phyloP scores from a whole-genome alignment of 2,888 invertebrate genomes.

The Zaprionus obscuricornis region DNA sequence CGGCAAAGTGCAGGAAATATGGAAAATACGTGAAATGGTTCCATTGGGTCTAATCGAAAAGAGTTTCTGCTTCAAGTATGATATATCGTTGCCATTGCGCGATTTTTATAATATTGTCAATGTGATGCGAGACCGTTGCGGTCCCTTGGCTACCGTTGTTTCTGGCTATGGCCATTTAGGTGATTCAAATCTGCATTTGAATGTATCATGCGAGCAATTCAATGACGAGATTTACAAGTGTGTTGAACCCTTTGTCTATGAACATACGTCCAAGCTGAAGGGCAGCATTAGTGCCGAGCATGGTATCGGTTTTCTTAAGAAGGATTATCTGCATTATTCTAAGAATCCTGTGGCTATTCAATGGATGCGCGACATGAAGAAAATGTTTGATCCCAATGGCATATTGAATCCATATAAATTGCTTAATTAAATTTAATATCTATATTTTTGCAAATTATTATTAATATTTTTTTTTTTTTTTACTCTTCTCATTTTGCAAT shows the following conservation, averaged over 20 bases:
- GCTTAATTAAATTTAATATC: conserved; percentile 48
- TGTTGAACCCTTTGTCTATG: conserved; percentile 94
- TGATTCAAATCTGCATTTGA: conserved; percentile 97
- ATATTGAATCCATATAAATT: conserved; percentile 99
- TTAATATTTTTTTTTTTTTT: conserved; percentile 22
- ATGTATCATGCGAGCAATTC: conserved; percentile 89
- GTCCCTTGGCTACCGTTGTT: conserved; percentile 86
- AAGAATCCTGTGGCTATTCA: conserved; percentile 89
- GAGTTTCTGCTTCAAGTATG: conserved; percentile 97
- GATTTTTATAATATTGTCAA: conserved; percentile 94
- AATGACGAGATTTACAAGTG: conserved; percentile 85
- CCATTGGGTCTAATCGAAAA: conserved; percentile 89
- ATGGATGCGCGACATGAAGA: conserved; percentile 92
- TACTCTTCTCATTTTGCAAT: too few relatives aligned
- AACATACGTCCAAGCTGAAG: conserved; percentile 89
- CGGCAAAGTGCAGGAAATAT: conserved; percentile 91
- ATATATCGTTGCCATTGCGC: conserved; percentile 93
- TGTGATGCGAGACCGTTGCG: conserved; percentile 87
- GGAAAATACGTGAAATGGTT: conserved; percentile 94
- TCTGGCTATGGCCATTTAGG: conserved; percentile 98
- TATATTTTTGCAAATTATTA: neutral
- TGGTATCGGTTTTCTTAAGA: conserved; percentile 95
- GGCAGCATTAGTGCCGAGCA: conserved; percentile 99
- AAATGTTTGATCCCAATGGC: conserved; percentile 94
- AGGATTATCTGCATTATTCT: conserved; percentile 90